A percentile compares a stretch with the other conserved stretches of the same genome.
Evolutionary conservation across 2,888 invertebrate genomes (phyloP).

Genomic region (Panorpa germanica): DNA sequence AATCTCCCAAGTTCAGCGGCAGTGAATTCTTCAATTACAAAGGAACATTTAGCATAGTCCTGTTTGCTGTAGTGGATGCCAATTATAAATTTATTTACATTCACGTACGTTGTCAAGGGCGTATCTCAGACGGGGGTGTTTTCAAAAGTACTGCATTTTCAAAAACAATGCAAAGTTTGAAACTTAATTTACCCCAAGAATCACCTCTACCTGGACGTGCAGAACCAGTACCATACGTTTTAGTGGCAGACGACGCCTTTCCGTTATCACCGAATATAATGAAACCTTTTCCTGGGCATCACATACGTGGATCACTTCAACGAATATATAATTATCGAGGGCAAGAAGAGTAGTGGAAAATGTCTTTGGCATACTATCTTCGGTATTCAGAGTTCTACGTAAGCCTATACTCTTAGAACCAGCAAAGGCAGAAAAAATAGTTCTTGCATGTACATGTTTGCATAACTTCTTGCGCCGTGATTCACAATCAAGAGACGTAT

Average conservation of each 20-base stretch:
- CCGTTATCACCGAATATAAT: slow-evolving; percentile 9
- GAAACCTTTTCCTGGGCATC: slow-evolving; percentile 4
- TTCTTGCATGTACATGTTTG: too few relatives aligned
- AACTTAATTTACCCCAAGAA: background rate
- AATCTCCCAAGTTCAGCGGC: too few relatives aligned
- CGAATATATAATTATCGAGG: too few relatives aligned
- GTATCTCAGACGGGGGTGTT: slow-evolving; percentile 14
- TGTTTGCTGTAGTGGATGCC: slow-evolving; percentile 16
- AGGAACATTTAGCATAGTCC: slow-evolving; percentile 15
- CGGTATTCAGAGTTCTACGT: too few relatives aligned
- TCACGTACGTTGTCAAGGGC: slow-evolving; percentile 17
- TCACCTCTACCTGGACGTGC: background rate
- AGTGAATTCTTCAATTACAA: slow-evolving; percentile 17
- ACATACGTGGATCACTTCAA: background rate
- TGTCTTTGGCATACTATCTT: too few relatives aligned
- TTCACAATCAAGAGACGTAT: too few relatives aligned
- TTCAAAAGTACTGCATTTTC: slow-evolving; percentile 9
- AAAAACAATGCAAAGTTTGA: background rate
- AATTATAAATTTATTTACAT: slow-evolving; percentile 17
- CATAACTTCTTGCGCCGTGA: too few relatives aligned
- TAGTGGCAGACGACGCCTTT: slow-evolving; percentile 9
- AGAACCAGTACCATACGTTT: slow-evolving; percentile 1
- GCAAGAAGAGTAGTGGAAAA: too few relatives aligned
- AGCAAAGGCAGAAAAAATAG: too few relatives aligned
- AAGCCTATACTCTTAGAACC: too few relatives aligned